Evolutionary conservation across 2,888 invertebrate genomes (phyloP), one percentile per base, ranked within the genome.

Genomic region (Acronicta aceris): DNA sequence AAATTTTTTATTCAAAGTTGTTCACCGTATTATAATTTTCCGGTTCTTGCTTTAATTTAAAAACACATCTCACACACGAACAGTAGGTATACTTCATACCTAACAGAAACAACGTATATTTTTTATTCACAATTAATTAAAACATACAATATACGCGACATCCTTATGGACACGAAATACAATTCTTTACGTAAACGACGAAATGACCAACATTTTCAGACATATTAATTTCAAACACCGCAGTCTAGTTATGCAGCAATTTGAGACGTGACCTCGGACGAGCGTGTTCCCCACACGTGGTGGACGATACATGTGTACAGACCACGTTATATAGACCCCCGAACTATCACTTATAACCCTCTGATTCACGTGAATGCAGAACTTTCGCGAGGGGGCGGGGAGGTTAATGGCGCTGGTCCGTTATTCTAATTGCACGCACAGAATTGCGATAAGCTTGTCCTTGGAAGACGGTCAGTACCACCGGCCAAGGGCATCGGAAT

Each of bases 231-330:
- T 89, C 85, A 88, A 91, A 92, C 90, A 85, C 93, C 93, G 94
- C 93, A 93, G 90, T 93, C 88, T 90, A 88, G 86, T 87, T 90
- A 93, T 94, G 94, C 94, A 93, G 93, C 87, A 91, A 92, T 90
- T 90, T 89, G 83, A 89, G 84, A 89, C 85, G 77, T 89, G 94
- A 89, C 93, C 94, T 93, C 92, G 92, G 74, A 79, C 81, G 81
- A 82, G 82, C 83, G 80, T 78, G 82, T 78, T 82, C 69, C 76
- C 79, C 86, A 74, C 86, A 88, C 86, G 85, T 88, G 85, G 79
- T 78, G 74, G 81, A 65, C 79, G 63, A 79, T 81, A 76, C 61
- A 46, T 65, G 72, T 74, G 71, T 74, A 76, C 74, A 64, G 66
- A 84, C 81, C 80, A 84, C 55, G 43, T 58, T 72, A 74, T 49